These are phyloP conservation scores for Sander lucioperca DNA, from an alignment of 2,113 vertebrate genomes.

Conservation along the genomic window DNA sequence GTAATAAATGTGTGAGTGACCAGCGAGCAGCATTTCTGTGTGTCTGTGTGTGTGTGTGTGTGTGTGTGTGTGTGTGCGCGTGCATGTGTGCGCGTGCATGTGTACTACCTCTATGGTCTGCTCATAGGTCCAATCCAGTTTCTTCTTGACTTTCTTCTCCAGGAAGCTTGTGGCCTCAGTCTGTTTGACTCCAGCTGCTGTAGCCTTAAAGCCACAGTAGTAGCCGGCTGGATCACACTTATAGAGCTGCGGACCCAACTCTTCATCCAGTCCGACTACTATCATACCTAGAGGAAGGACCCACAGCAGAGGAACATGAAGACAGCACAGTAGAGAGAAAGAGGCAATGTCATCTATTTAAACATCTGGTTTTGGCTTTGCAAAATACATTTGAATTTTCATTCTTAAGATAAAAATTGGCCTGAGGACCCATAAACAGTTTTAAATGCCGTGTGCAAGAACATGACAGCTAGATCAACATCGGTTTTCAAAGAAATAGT, in stretches of 20 bases:
- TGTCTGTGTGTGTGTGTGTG: too few relatives aligned
- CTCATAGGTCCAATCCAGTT: slow-evolving; percentile 94
- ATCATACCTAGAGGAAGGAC: slow-evolving; percentile 89
- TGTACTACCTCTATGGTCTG: slow-evolving; percentile 93
- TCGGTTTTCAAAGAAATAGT: background rate
- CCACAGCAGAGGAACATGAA: background rate
- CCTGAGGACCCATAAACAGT: background rate
- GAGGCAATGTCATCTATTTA: background rate
- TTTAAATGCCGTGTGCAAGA: background rate
- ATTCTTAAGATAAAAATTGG: too few relatives aligned
- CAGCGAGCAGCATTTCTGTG: background rate
- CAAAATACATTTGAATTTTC: too few relatives aligned
- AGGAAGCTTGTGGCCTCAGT: slow-evolving; percentile 96
- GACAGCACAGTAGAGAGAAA: background rate
- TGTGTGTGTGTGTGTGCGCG: too few relatives aligned
- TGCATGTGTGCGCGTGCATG: too few relatives aligned
- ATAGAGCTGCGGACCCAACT: slow-evolving; percentile 92
- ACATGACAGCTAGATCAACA: background rate
- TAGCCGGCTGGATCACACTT: slow-evolving; percentile 97
- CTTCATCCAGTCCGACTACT: slow-evolving; percentile 92
- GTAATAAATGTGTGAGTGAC: background rate
- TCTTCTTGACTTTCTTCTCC: slow-evolving; percentile 98
- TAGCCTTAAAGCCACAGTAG: slow-evolving; percentile 97
- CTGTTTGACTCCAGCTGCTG: slow-evolving; percentile 95
- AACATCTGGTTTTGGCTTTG: background rate